A percentile compares a stretch with the other conserved stretches of the same genome.
These are phyloP conservation scores for Drosophila planitibia DNA, from an alignment of 2,888 invertebrate genomes.

Conservation along the genomic window DNA sequence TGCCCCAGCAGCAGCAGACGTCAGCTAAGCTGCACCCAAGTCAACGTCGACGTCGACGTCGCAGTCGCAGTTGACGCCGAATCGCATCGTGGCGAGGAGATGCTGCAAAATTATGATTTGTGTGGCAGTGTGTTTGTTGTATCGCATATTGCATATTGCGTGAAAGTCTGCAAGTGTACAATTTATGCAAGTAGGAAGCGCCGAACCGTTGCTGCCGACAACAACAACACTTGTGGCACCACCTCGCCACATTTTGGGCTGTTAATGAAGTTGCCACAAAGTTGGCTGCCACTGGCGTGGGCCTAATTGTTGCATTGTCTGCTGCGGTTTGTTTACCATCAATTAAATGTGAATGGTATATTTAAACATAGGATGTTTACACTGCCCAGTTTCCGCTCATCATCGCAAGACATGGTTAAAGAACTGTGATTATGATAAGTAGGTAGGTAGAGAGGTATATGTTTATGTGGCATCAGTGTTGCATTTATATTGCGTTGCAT, in stretches of 20 bases:
- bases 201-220: slow-evolving; percentile 25
- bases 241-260: slow-evolving; percentile 28
- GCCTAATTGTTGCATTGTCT: slow-evolving; percentile 69
- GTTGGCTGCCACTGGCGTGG: slow-evolving; percentile 33
- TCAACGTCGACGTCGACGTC: slow-evolving; percentile 7
- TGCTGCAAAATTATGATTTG: slow-evolving; percentile 58
- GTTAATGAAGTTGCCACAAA: slow-evolving; percentile 60
- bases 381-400: slow-evolving; percentile 42
- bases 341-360: slow-evolving; percentile 57
- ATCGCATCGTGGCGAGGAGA: slow-evolving; percentile 28
- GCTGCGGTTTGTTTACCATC: slow-evolving; percentile 67
- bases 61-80: slow-evolving; percentile 7
- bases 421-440: slow-evolving; percentile 24
- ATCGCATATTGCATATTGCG: slow-evolving; percentile 37
- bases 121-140: slow-evolving; percentile 64
- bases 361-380: slow-evolving; percentile 28
- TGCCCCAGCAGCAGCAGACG: slow-evolving; percentile 26
- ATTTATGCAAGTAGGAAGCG: slow-evolving; percentile 76
- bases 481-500: neutral
- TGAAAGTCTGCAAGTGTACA: slow-evolving; percentile 48
- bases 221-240: slow-evolving; percentile 25
- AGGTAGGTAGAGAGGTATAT: neutral
- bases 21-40: slow-evolving; percentile 48
- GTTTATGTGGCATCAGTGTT: neutral
- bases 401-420: slow-evolving; percentile 5